Conservation (phyloP, 2,797 vertebrate species). For the Diceros bicornis region DNA sequence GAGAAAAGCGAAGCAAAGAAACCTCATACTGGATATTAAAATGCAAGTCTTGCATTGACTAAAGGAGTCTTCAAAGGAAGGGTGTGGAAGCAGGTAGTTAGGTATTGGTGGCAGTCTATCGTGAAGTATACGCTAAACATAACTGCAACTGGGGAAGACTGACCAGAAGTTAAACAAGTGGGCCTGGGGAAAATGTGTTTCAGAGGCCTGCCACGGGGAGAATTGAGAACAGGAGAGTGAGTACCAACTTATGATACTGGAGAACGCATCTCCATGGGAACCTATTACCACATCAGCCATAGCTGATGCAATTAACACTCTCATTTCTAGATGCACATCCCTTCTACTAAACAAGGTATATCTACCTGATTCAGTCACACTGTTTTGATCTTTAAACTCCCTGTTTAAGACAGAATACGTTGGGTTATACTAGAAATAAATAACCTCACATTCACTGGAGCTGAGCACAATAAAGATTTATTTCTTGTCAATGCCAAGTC, state of each 20-base stretch:
- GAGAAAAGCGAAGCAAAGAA: constrained; percentile 59
- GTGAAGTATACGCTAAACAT: neutral
- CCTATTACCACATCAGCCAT: neutral
- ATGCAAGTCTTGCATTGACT: constrained; percentile 20
- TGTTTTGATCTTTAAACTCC: constrained; percentile 3
- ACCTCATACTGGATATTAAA: constrained; percentile 1
- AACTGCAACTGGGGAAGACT: neutral
- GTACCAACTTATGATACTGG: neutral
- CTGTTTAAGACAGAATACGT: neutral
- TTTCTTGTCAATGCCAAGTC: neutral
- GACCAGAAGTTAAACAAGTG: neutral
- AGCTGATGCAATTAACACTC: neutral
- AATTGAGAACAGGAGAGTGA: neutral
- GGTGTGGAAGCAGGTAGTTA: neutral
- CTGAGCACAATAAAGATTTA: neutral
- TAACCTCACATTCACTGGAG: neutral
- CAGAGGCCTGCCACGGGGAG: neutral
- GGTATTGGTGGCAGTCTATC: neutral
- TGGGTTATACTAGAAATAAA: neutral
- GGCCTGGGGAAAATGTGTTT: neutral
- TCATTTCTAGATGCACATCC: neutral
- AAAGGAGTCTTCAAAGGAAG: neutral
- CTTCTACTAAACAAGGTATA: neutral
- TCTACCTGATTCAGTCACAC: neutral
- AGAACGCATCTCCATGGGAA: neutral